Base-by-base conservation (phyloP, 1,140 invertebrate species). In the Aphis craccivora region DNA sequence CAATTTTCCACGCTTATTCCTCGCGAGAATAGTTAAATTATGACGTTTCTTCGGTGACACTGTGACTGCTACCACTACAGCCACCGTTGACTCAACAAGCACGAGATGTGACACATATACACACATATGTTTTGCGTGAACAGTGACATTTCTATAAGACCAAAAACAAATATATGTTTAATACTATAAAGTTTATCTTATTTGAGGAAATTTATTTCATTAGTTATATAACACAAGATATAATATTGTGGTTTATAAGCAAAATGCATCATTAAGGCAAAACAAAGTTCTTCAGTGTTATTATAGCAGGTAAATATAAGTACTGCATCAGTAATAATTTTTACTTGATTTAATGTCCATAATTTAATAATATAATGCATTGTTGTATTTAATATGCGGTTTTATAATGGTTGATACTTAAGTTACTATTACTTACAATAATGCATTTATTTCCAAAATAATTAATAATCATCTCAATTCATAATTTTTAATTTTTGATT, bases 121-220 rank as follows among this genome's bases (percentile, higher is more conserved):
- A 87, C 84, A 45, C 23, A 87, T 30, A 20, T 30, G 20, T 25
- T 87, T 87, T 87, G 23, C 25, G 14, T 18, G 43, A 25, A 87
- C 30, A 45, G 23, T 87, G 43, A 45, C 43, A 87, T 87, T 45
- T 87, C 84, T 87, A 87, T 37, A 25, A 87, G n/a, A 87, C 43
- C 43, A 87, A 87, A 87, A 83, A 83, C 35, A 37, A 83, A 83
- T 22, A 23, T 37, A 22, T 83, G 20, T 37, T 6, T 83, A 22
- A 37, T 23, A 83, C 22, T 83, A 37, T 18, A 35, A 35, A 76
- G 4, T 83, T 37, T 83, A 14, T 81, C 0, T 35, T 81, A n/a
- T 20, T 81, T 3, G 8, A 83, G n/a, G 37, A 37, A 83, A 83
- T 18, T 2, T 67, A 67, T 30, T 14, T 35, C 30, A n/a, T 76